A percentile compares a stretch with the other conserved stretches of the same genome.
Evolutionary conservation across 2,113 vertebrate genomes (phyloP).

Genomic region (Percina caprodes): DNA sequence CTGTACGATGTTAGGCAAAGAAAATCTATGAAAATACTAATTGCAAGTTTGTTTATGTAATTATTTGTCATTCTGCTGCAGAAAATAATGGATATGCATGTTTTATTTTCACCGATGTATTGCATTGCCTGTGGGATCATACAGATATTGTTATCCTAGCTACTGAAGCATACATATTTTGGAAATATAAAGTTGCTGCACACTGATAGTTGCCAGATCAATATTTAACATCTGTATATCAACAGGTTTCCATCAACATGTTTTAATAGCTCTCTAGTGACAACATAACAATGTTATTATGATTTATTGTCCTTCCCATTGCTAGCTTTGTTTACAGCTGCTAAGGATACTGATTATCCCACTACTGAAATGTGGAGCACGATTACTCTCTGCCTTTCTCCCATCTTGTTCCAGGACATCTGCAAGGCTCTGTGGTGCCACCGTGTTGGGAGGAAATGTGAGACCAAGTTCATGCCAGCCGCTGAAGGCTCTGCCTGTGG

Average conservation of each 20-base stretch:
- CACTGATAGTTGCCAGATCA: slow-evolving; percentile 33
- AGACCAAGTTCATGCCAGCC: slow-evolving; percentile 95
- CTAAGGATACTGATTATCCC: slow-evolving; percentile 19
- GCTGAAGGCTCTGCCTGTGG: slow-evolving; percentile 92
- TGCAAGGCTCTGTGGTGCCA: slow-evolving; percentile 96
- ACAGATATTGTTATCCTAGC: slow-evolving; percentile 38
- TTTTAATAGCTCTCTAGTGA: slow-evolving; percentile 41
- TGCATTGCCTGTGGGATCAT: slow-evolving; percentile 15
- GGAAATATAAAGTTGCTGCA: slow-evolving; percentile 33
- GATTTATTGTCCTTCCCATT: slow-evolving; percentile 41
- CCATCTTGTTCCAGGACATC: slow-evolving; percentile 85
- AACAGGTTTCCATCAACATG: slow-evolving; percentile 48
- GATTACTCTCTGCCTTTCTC: slow-evolving; percentile 4
- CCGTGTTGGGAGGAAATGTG: slow-evolving; percentile 91
- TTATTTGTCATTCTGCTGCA: background rate
- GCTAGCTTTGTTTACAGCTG: slow-evolving; percentile 42
- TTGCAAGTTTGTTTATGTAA: background rate
- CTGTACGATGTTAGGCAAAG: background rate
- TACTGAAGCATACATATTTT: slow-evolving; percentile 66
- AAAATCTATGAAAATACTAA: background rate
- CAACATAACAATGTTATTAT: slow-evolving; percentile 44
- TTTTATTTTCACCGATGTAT: slow-evolving; percentile 4
- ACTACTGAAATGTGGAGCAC: slow-evolving; percentile 20
- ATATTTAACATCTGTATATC: slow-evolving; percentile 52
- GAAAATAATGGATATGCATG: background rate